A percentile compares a stretch with the other conserved stretches of the same genome.
phyloP scores from a whole-genome alignment of 2,888 invertebrate genomes.

The Eurytoma californica region DNA sequence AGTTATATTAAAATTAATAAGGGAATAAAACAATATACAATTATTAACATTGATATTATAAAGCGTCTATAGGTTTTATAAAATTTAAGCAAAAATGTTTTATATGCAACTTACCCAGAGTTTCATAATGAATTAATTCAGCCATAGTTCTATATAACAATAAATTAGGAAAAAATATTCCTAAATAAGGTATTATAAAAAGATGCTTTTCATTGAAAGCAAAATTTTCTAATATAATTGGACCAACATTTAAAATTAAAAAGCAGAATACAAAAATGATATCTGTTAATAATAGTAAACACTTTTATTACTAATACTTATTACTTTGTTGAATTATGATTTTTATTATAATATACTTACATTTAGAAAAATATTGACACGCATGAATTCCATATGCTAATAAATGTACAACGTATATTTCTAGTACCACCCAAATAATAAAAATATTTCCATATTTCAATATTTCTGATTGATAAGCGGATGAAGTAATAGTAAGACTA shows the following conservation, averaged over 20 bases:
- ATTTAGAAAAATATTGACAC: conserved; percentile 69
- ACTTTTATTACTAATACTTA: not conserved
- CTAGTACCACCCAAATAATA: conserved; percentile 68
- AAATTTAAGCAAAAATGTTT: not conserved
- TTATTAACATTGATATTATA: not conserved
- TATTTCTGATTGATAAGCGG: conserved; percentile 62
- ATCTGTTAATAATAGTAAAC: conserved; percentile 50
- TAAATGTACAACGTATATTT: conserved; percentile 65
- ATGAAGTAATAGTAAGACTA: conserved; percentile 65
- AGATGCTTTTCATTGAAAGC: conserved; percentile 51
- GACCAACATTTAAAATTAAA: conserved; percentile 55
- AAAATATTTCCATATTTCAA: conserved; percentile 68
- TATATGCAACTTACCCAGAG: conserved; percentile 60
- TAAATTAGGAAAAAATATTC: conserved; percentile 69
- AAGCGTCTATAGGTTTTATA: not conserved
- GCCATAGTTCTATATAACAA: conserved; percentile 64
- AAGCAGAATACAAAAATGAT: conserved; percentile 57
- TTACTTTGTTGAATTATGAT: not conserved
- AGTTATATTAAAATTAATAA: conserved; percentile 49
- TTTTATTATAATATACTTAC: conserved; percentile 61
- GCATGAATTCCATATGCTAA: conserved; percentile 70
- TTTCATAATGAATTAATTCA: conserved; percentile 69
- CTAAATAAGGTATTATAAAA: conserved; percentile 62
- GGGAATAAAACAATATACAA: not conserved
- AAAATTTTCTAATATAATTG: conserved; percentile 55